phyloP scores from a whole-genome alignment of 2,888 invertebrate species.

The Eupithecia tripunctaria region DNA sequence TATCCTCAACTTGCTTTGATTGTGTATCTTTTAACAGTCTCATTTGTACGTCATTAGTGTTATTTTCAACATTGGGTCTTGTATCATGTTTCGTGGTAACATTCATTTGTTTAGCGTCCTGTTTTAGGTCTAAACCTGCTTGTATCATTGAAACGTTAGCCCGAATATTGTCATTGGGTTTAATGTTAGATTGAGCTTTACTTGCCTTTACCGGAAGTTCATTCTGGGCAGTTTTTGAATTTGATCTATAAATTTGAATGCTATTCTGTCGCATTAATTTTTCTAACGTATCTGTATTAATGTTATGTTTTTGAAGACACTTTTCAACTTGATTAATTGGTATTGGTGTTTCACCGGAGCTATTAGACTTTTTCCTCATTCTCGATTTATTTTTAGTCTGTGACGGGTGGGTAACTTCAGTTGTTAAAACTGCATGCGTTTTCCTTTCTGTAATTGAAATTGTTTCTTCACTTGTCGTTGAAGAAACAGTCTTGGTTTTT shows the following conservation, averaged over 20 bases:
- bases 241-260: slow-evolving; percentile 19
- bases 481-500: slow-evolving; percentile 14
- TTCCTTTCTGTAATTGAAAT: slow-evolving; percentile 18
- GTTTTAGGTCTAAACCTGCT: background rate
- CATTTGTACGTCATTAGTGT: slow-evolving; percentile 28
- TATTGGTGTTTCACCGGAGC: background rate
- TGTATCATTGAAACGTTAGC: background rate
- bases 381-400: slow-evolving; percentile 20
- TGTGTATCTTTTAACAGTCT: slow-evolving; percentile 49
- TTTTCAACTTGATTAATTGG: slow-evolving; percentile 3
- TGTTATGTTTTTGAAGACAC: slow-evolving; percentile 7
- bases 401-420: slow-evolving; percentile 9
- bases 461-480: slow-evolving; percentile 10
- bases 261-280: slow-evolving; percentile 20
- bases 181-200: slow-evolving; percentile 7
- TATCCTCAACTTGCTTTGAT: slow-evolving; percentile 59
- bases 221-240: slow-evolving; percentile 11
- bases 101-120: slow-evolving; percentile 8
- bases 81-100: slow-evolving; percentile 5
- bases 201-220: background rate
- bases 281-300: slow-evolving; percentile 7
- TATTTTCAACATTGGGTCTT: slow-evolving; percentile 8
- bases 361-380: slow-evolving; percentile 26
- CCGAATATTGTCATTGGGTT: slow-evolving; percentile 13
- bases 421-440: slow-evolving; percentile 7